Evolutionary conservation across 1,140 invertebrate genomes (phyloP), one percentile per base, ranked within the genome.

Genomic region (Caerostris darwini): DNA sequence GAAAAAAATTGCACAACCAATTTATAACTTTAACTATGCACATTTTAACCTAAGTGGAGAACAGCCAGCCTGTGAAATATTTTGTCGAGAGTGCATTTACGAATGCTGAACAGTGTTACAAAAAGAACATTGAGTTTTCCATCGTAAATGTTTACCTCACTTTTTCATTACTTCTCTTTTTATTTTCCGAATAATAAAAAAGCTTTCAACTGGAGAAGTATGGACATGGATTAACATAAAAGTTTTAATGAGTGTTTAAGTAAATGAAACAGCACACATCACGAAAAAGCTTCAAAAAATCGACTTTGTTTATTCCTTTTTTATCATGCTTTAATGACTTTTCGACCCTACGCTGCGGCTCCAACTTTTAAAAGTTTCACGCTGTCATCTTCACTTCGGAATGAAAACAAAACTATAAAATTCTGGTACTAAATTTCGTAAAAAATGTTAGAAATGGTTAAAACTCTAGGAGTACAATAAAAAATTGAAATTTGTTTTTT

Each of bases 381-480:
- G 56, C 56, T 59, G 83, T 56, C 56, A 85, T 85, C 83, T 85
- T 85, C 57, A 85, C 83, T 85, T 85, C 12, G 34, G 83, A 85
- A 85, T 34, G 83, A 58, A 85, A 85, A 85, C 56, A 85, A 59
- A 85, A 56, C n/a, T 58, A 85, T 85, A 85, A 85, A 85, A 85
- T 7, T 85, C 56, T 85, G 4, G 54, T 50, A 12, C 8, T 12
- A 50, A 85, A 58, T 85, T 58, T 85, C 56, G 17, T 85, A 57
- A 58, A 85, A 85, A 7, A 8, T 58, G 12, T 19, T 8, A 5
- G 53, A 53, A 6, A 34, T n/a, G 10, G 14, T 85, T 85, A 17
- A 85, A 53, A 53, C 71, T 77, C 53, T 14, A 77, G 53, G 53
- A 77, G 34, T 34, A 34, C 34, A 34, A 34, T 34, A 34, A 34